Percentiles rank a stretch among this genome's conserved stretches.
Evolutionary conservation across 92 coral and sea anemone genomes (phyloP).

Genomic region (Heteractis magnifica): DNA sequence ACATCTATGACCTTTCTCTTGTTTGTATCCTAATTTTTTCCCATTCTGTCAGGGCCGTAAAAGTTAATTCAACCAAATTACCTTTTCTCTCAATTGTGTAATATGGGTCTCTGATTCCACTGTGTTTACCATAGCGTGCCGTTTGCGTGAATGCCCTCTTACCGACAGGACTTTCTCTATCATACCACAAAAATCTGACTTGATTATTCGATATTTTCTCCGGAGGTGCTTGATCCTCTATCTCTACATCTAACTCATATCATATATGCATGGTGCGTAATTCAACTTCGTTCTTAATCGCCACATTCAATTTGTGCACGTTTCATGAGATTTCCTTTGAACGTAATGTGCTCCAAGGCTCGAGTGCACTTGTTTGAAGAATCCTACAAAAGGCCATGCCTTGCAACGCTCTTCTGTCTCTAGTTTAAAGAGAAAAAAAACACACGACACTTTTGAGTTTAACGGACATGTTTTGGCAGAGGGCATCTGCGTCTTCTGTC

Average conservation of each 20-base stretch:
- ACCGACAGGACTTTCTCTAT: neutral
- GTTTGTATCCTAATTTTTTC: too few relatives aligned
- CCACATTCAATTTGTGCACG: neutral
- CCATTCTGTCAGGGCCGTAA: too few relatives aligned
- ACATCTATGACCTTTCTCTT: too few relatives aligned
- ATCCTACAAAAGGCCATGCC: neutral
- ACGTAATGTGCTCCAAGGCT: neutral
- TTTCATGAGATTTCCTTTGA: neutral
- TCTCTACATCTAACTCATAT: neutral
- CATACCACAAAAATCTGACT: neutral
- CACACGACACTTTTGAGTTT: too few relatives aligned
- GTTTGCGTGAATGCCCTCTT: neutral
- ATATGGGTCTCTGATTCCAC: neutral
- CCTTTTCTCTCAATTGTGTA: too few relatives aligned
- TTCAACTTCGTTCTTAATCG: neutral
- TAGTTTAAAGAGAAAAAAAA: too few relatives aligned
- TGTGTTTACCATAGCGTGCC: neutral
- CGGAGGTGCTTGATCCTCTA: neutral
- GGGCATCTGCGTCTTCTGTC: too few relatives aligned
- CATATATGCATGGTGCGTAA: neutral
- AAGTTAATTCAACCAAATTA: neutral
- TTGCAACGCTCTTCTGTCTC: neutral
- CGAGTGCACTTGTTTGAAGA: conserved; percentile 1
- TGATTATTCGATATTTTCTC: neutral
- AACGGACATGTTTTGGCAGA: too few relatives aligned